Evolutionary conservation across 1,140 invertebrate species (phyloP).

Genomic region (Rhizoglyphus robini): DNA sequence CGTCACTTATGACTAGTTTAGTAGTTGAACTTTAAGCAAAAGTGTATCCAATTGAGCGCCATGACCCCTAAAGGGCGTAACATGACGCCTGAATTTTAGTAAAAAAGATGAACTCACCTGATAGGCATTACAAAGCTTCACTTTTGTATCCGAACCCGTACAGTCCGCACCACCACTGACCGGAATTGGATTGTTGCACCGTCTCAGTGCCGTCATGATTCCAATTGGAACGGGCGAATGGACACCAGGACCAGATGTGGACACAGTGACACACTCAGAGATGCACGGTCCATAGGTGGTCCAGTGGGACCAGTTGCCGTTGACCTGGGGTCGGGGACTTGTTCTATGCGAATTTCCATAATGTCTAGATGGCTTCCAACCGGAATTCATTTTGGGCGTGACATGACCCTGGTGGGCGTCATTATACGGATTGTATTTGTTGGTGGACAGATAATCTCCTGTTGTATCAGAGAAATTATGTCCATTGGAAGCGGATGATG

Average conservation of each 20-base stretch:
- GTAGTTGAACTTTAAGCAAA: too few relatives aligned
- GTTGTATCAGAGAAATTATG: not conserved
- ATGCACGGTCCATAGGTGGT: constrained; percentile 38
- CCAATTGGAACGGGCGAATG: constrained; percentile 30
- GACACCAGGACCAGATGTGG: constrained; percentile 31
- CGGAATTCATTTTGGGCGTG: not conserved
- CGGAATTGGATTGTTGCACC: constrained; percentile 42
- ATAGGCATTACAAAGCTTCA: constrained; percentile 48
- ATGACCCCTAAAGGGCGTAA: too few relatives aligned
- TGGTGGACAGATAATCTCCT: not conserved
- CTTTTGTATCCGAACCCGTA: constrained; percentile 45
- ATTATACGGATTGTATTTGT: constrained; percentile 12
- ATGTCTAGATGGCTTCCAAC: not conserved
- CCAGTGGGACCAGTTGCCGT: constrained; percentile 50
- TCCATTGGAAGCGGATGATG: not conserved
- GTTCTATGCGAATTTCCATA: too few relatives aligned
- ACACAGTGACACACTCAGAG: constrained; percentile 49
- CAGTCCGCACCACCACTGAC: constrained; percentile 43
- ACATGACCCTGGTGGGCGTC: not conserved
- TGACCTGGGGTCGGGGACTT: constrained; percentile 26
- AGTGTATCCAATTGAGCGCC: too few relatives aligned
- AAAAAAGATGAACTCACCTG: too few relatives aligned
- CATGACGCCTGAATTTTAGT: too few relatives aligned
- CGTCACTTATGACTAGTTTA: too few relatives aligned
- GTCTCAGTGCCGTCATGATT: constrained; percentile 30